These are phyloP conservation scores for Diachasma alloeum DNA, from an alignment of 1,140 invertebrate species.

Conservation along the genomic window DNA sequence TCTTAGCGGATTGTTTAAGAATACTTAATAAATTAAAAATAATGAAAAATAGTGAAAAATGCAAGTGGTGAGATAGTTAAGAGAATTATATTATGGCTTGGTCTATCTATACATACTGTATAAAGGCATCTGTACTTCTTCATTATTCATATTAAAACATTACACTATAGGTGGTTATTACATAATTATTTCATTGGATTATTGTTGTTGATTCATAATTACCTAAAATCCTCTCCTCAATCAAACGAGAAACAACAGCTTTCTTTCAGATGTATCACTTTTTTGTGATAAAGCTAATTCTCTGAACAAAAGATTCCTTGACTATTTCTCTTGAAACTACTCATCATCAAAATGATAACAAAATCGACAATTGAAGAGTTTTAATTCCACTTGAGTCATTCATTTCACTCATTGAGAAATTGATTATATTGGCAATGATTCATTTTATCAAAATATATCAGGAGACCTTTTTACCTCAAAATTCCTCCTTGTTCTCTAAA, in stretches of 20 bases:
- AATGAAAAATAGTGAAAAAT: conserved; percentile 20
- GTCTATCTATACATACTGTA: conserved; percentile 65
- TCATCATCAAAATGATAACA: no score
- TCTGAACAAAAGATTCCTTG: neutral
- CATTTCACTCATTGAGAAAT: no score
- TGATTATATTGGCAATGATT: no score
- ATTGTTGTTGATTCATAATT: neutral
- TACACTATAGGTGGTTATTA: conserved; percentile 47
- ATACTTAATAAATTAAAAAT: conserved; percentile 47
- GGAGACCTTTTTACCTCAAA: no score
- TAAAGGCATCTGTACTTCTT: conserved; percentile 63
- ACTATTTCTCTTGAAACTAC: no score
- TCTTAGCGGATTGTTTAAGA: neutral
- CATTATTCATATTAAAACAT: conserved; percentile 61
- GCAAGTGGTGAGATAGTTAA: conserved; percentile 15
- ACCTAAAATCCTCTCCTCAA: neutral
- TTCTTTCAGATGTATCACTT: no score
- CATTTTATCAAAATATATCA: no score
- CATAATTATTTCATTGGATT: neutral
- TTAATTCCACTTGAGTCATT: no score
- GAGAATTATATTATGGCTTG: conserved; percentile 41
- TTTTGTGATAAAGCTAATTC: neutral
- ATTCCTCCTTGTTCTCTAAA: no score
- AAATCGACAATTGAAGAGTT: no score
- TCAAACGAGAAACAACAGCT: neutral